Percentiles rank a stretch among this genome's conserved stretches.
These are phyloP conservation scores for Campoplex capitator DNA, from an alignment of 2,888 invertebrate species.

Conservation along the genomic window DNA sequence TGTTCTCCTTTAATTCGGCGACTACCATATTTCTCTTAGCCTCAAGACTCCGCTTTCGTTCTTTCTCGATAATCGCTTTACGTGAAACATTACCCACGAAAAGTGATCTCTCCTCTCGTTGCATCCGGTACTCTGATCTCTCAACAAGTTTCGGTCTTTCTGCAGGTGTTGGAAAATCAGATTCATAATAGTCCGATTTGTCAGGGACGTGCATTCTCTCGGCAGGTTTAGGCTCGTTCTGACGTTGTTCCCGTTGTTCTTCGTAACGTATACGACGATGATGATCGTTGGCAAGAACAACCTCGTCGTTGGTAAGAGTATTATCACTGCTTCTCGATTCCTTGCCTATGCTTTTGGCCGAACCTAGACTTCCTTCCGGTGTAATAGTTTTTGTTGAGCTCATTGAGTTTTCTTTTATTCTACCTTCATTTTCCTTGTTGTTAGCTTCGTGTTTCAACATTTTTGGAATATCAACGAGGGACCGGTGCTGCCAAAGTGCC, in stretches of 20 bases:
- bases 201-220: constrained; percentile 82
- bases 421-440: constrained; percentile 82
- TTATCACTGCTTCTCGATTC: constrained; percentile 77
- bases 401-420: constrained; percentile 72
- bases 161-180: constrained; percentile 82
- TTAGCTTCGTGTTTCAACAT: constrained; percentile 86
- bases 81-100: constrained; percentile 83
- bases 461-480: constrained; percentile 90
- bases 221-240: constrained; percentile 81
- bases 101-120: constrained; percentile 79
- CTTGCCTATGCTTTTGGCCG: constrained; percentile 66
- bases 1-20: constrained; percentile 82
- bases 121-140: constrained; percentile 78
- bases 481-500: constrained; percentile 94
- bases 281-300: constrained; percentile 2
- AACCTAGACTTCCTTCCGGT: constrained; percentile 75
- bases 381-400: constrained; percentile 84
- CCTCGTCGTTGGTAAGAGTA: constrained; percentile 79
- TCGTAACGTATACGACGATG: constrained; percentile 32
- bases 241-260: constrained; percentile 52
- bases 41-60: constrained; percentile 82
- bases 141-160: constrained; percentile 80
- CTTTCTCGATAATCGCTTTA: constrained; percentile 83
- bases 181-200: constrained; percentile 78
- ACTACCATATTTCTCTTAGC: constrained; percentile 83